Percentiles rank a stretch among this genome's conserved stretches.
Evolutionary conservation across 2,888 invertebrate genomes (phyloP).

Genomic region (Entomobrya multifasciata): DNA sequence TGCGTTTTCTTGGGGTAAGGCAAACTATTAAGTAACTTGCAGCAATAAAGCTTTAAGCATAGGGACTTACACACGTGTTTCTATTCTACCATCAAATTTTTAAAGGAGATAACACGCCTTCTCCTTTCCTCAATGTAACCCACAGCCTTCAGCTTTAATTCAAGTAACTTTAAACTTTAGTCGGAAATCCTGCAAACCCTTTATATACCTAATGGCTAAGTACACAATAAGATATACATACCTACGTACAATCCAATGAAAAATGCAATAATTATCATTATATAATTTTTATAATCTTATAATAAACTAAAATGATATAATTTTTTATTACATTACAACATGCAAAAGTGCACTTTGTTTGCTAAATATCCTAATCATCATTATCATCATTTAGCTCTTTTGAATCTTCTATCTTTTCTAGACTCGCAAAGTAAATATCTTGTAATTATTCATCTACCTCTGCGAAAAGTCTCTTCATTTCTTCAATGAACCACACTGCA

Average conservation of each 20-base stretch:
- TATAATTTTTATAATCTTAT: too few relatives aligned
- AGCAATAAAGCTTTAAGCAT: constrained; percentile 7
- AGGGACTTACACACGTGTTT: constrained; percentile 7
- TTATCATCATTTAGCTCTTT: constrained; percentile 26
- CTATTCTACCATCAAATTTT: neutral
- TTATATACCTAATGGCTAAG: neutral
- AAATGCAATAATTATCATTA: neutral
- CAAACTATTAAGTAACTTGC: constrained; percentile 17
- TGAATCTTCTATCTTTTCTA: constrained; percentile 46
- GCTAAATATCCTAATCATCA: constrained; percentile 26
- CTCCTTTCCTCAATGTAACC: constrained; percentile 39
- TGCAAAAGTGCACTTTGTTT: constrained; percentile 23
- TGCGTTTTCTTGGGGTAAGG: neutral
- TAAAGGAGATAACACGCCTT: constrained; percentile 28
- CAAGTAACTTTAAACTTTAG: too few relatives aligned
- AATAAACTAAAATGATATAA: constrained; percentile 23
- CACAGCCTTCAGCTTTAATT: constrained; percentile 34
- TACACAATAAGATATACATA: neutral
- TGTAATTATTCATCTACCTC: constrained; percentile 22
- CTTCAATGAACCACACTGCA: neutral
- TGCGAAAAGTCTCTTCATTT: constrained; percentile 18
- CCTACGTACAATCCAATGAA: neutral
- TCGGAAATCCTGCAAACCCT: too few relatives aligned
- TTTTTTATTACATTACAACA: constrained; percentile 41
- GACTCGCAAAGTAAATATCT: too few relatives aligned